Evolutionary conservation across 2,113 vertebrate species (phyloP).

Genomic region (Hemicordylus capensis): DNA sequence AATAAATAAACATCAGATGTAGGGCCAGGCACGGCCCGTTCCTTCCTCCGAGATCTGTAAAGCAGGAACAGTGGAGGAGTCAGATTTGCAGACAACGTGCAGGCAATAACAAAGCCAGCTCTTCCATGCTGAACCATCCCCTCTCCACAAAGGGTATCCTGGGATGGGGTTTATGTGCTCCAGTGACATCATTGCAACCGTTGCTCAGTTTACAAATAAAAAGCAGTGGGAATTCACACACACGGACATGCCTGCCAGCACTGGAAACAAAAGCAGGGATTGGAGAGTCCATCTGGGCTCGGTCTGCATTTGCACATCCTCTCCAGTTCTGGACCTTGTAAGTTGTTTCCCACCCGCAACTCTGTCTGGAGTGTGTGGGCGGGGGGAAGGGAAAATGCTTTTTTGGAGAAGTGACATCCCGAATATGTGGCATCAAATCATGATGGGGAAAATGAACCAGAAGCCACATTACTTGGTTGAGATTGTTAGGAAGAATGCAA

Average conservation of each 20-base stretch:
- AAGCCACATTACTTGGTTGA: background rate
- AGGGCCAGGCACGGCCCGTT: background rate
- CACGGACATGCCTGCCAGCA: rapidly evolving
- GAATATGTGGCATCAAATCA: background rate
- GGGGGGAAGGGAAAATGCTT: background rate
- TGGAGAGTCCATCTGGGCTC: background rate
- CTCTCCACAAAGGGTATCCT: background rate
- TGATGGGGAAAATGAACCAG: too few species aligned
- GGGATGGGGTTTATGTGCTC: background rate
- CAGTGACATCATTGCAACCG: rapidly evolving
- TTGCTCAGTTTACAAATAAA: background rate
- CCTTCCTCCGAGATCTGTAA: conserved; percentile 46
- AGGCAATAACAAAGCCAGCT: conserved; percentile 26
- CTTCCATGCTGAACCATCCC: conserved; percentile 11
- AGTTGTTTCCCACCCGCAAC: background rate
- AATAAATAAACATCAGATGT: conserved; percentile 26
- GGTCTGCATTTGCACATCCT: background rate
- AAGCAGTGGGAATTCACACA: background rate
- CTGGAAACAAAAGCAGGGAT: background rate
- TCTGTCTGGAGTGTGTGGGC: background rate
- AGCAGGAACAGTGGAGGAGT: conserved; percentile 26
- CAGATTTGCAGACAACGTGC: conserved; percentile 35
- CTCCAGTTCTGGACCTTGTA: background rate
- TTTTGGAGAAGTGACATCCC: background rate
- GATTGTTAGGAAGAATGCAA: background rate